phyloP scores from a whole-genome alignment of 2,888 invertebrate species.

The Lasioglossum zephyrum region DNA sequence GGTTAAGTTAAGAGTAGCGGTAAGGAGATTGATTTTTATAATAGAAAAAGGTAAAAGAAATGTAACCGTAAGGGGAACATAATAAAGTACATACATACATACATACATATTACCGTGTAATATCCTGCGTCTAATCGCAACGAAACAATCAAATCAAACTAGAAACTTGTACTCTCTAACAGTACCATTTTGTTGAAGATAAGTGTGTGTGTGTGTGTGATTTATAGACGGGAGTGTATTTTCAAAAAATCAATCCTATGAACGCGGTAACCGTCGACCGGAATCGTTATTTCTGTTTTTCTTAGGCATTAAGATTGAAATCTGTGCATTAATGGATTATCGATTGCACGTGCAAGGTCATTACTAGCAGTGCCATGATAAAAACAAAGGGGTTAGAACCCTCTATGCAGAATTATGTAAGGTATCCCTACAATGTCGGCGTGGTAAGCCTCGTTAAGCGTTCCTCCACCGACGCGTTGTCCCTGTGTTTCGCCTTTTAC shows the following conservation, averaged over 20 bases:
- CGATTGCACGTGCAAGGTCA: not conserved
- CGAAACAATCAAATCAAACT: no score
- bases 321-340: not conserved
- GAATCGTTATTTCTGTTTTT: not conserved
- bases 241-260: not conserved
- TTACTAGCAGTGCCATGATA: not conserved
- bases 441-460: slow-evolving; percentile 39
- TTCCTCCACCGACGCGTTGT: slow-evolving; percentile 5
- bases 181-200: no score
- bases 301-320: not conserved
- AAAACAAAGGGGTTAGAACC: not conserved
- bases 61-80: no score
- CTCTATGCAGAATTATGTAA: slow-evolving; percentile 12
- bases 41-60: no score
- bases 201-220: no score
- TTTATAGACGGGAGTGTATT: no score
- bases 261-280: not conserved
- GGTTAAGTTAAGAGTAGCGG: no score
- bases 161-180: no score
- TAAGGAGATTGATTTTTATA: no score
- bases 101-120: no score
- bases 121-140: no score
- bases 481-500: slow-evolving; percentile 3
- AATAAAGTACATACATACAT: no score
- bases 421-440: slow-evolving; percentile 52